Evolutionary conservation across 2,113 vertebrate genomes (phyloP).

Genomic region (Apteryx owenii): DNA sequence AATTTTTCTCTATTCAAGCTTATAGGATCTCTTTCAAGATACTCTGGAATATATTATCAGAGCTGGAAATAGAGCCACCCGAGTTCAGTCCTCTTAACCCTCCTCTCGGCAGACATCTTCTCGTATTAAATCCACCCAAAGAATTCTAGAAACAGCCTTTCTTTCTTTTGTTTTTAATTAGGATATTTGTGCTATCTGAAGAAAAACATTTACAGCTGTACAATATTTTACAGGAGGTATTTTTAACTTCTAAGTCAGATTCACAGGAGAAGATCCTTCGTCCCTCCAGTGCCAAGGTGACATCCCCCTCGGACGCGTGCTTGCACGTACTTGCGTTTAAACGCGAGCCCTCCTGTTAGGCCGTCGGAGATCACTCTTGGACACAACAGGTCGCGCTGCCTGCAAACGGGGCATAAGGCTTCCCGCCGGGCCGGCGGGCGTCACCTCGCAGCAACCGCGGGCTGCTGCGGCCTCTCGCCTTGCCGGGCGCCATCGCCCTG

Average conservation of each 20-base stretch:
- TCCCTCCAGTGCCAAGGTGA: not conserved
- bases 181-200: not conserved
- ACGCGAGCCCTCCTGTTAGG: not conserved
- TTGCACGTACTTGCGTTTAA: not conserved
- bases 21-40: constrained; percentile 5
- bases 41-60: not conserved
- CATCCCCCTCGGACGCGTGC: not conserved
- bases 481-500: accelerated
- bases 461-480: no score
- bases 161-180: not conserved
- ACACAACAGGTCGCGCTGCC: not conserved
- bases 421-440: not conserved
- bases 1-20: not conserved
- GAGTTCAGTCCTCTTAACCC: not conserved
- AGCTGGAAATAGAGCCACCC: constrained; percentile 24
- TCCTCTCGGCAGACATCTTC: not conserved
- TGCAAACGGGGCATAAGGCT: accelerated
- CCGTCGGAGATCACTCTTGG: not conserved
- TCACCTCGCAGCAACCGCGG: not conserved
- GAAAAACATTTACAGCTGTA: not conserved
- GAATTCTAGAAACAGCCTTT: not conserved
- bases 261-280: not conserved
- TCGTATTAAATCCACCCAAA: not conserved
- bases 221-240: not conserved
- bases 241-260: not conserved